A percentile compares a stretch with the other conserved stretches of the same genome.
These are phyloP conservation scores for Porites australiensis DNA, from an alignment of 64 coral and sea anemone species.

Conservation along the genomic window DNA sequence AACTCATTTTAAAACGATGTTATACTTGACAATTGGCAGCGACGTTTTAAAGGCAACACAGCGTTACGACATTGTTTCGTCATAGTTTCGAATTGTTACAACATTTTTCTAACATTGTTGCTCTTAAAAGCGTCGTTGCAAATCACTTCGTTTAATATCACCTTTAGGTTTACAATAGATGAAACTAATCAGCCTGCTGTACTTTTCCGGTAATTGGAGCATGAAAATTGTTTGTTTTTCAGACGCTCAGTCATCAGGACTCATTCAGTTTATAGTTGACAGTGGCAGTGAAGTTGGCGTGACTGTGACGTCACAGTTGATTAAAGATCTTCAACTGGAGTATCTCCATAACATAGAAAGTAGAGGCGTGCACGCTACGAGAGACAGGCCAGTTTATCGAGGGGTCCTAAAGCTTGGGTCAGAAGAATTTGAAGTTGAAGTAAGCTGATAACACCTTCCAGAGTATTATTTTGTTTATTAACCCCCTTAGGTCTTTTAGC, in stretches of 20 bases:
- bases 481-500: not conserved
- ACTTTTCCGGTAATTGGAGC: not conserved
- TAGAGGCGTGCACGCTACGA: conserved; percentile 56
- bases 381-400: conserved; percentile 43
- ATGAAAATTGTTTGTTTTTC: not conserved
- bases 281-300: conserved; percentile 79
- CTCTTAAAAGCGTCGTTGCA: too few relatives aligned
- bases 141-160: too few relatives aligned
- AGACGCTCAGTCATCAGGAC: conserved; percentile 37
- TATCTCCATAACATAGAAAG: conserved; percentile 42
- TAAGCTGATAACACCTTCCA: conserved; percentile 10
- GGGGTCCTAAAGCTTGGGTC: conserved; percentile 57
- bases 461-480: not conserved
- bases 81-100: too few relatives aligned
- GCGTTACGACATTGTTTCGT: too few relatives aligned
- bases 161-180: too few relatives aligned
- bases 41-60: too few relatives aligned
- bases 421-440: conserved; percentile 72
- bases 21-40: too few relatives aligned
- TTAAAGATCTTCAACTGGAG: conserved; percentile 19
- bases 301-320: conserved; percentile 14
- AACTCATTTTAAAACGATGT: too few relatives aligned
- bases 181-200: too few relatives aligned
- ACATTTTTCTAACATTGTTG: too few relatives aligned
- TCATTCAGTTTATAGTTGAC: conserved; percentile 69